Base-by-base conservation (phyloP, 2,888 invertebrate species). In the Cephalotes varians region DNA sequence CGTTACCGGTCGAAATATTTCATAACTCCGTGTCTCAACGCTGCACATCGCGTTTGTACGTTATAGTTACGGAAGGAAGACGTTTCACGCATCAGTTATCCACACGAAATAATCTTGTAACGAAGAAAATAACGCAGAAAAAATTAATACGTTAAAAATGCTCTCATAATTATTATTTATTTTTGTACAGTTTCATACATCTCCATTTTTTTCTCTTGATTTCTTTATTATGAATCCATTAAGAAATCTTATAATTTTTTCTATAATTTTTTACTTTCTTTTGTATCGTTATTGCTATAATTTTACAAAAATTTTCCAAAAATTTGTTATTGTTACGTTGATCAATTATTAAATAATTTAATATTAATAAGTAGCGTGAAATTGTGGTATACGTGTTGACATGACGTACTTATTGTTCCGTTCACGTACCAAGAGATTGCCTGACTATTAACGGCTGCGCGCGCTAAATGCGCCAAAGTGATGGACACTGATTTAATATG, bases 401-500 rank as follows among this genome's bases (percentile, higher is more conserved):
- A 90, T 86, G 87, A 85, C 87, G 81, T 88, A 86, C 84, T 90
- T 89, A 86, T 77, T 86, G 76, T 90, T 88, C 89, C 72, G 82
- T 87, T 81, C 90, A 89, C 88, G 90, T 88, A 83, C 81, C 83
- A 76, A 83, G 89, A 89, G 87, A 87, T 89, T 83, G 86, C 31
- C 71, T 82, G 79, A 81, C 86, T 90, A 90, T 90, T 90, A 90
- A 90, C 88, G 65, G 85, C 84, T 84, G 51, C 58, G 71, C 84
- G 83, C 74, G 77, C 80, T 85, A 87, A 89, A 90, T 86, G 84
- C 81, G 72, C 69, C 81, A 60, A 67, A 85, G 81, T 90, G 87
- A 90, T 88, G 87, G 90, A 86, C 88, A 88, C 86, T 90, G 87
- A 90, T 90, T 90, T 88, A 87, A 90, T 90, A 84, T 82, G 81